Evolutionary conservation across 1,140 invertebrate species (phyloP), one percentile per base, ranked within the genome.

Genomic region (Drosophila orosa): DNA sequence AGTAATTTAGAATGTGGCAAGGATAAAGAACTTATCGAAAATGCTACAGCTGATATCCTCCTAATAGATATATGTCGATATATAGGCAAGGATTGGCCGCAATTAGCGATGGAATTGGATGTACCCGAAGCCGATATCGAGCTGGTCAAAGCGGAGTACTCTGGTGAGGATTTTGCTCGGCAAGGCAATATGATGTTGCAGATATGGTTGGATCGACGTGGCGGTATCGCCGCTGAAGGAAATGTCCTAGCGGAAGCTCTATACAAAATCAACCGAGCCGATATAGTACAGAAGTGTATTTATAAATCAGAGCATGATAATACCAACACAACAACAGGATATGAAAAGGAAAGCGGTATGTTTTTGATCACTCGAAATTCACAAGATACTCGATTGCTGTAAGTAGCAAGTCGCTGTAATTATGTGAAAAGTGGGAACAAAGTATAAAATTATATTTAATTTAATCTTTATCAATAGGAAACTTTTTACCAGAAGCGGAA

Each of bases 61-160:
- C 92, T 99, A 54, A 96, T 96, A 4, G 97, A 99, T 80, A 98
- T 99, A 82, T 97, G 97, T 45, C 97, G 97, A 92, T 93, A 97
- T 19, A 92, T 99, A 2, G 97, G 96, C 37, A 95, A 95, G 56
- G 98, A 99, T 92, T 99, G 98, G 98, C 95, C 97, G 22, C 94
- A 95, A 31, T 93, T 99, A 42, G 98, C 97, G 0, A 94, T 94
- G 63, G 95, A 97, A 90, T 92, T 99, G 56, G 96, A 96, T 72
- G 94, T 99, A 22, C 94, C 95, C 60, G 95, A 97, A 33, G 95
- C 95, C 31, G 97, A 98, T 80, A 96, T 98, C 19, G 95, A 96
- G 57, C 94, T 96, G 44, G 98, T 99, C 68, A 96, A 97, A 92
- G 94, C 95, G 24, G 96, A 98, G 81, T 96, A 96, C 90, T 94